Evolutionary conservation across 2,888 invertebrate genomes (phyloP), one percentile per base, ranked within the genome.

Genomic region (Syrphus vitripennis): DNA sequence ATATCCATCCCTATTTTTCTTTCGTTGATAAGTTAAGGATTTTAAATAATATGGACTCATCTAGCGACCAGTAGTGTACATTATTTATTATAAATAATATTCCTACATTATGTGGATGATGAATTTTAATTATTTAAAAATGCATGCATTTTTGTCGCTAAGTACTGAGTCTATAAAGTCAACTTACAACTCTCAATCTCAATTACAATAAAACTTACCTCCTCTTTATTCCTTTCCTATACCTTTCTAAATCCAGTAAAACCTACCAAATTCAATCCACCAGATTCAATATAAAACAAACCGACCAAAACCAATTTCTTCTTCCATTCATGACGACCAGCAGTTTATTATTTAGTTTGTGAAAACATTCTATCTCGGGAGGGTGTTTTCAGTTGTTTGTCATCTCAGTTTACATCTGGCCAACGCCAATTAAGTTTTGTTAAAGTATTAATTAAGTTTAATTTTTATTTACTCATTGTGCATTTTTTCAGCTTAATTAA

Each of bases 311-410:
- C 31, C 14, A 42, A 48, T 14, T 7, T 21, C 4, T 48, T 26
- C 10, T 14, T 24, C 10, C 5, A 40, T 21, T 48, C 16, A 26
- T 77, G 3, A 31, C 19, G 29, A n/a, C 34, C 24, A 65, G 67
- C 31, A 29, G 7, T 7, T 3, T 16, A 4, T 16, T 14, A 14
- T 37, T 70, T 37, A 77, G 77, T 77, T 48, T 48, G 42, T 53
- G 40, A 50, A 53, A 53, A 40, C 19, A 72, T 45, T 71, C 59
- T 29, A 16, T 37, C 45, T 45, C 48, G 65, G 40, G n/a, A 65
- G 72, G 65, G 63, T 57, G 79, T n/a, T 29, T 31, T 34, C 34
- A 10, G 16, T 55, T 26, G n/a, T 26, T 42, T 34, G 19, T 72
- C 16, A 31, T 57, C 21, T 61, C 29, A 59, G 57, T 69, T 48